These are phyloP conservation scores for Pseudotriccus pelzelni DNA, from an alignment of 2,797 vertebrate species.

Conservation along the genomic window DNA sequence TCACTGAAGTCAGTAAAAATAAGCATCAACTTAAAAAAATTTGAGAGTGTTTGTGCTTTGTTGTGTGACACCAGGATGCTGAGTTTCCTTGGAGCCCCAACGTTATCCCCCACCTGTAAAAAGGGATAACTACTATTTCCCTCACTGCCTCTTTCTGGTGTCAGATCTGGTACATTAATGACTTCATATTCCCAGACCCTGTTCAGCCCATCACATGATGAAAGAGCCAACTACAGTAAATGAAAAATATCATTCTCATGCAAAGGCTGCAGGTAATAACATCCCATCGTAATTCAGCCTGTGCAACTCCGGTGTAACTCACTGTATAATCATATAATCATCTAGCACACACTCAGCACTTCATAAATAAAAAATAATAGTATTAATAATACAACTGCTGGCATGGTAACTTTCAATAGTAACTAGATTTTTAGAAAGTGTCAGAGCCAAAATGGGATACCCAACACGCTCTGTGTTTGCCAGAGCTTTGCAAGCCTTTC, in stretches of 20 bases:
- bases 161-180: neutral
- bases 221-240: neutral
- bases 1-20: neutral
- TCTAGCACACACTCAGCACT: conserved; percentile 17
- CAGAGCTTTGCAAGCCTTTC: neutral
- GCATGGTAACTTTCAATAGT: conserved; percentile 30
- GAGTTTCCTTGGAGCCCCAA: neutral
- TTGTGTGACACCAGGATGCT: neutral
- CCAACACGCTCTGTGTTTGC: neutral
- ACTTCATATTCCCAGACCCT: neutral
- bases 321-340: conserved; percentile 17
- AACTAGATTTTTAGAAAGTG: conserved; percentile 30
- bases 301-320: neutral
- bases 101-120: neutral
- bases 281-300: conserved; percentile 11
- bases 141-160: neutral
- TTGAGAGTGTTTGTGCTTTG: neutral
- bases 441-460: neutral
- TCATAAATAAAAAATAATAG: conserved; percentile 62
- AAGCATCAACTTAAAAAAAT: neutral
- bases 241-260: conserved; percentile 24
- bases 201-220: neutral
- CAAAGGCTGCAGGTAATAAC: conserved; percentile 45
- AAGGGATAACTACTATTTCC: neutral
- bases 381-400: conserved; percentile 54